Evolutionary conservation across 92 coral and sea anemone species (phyloP).

Genomic region (Zoanthus gigantus): DNA sequence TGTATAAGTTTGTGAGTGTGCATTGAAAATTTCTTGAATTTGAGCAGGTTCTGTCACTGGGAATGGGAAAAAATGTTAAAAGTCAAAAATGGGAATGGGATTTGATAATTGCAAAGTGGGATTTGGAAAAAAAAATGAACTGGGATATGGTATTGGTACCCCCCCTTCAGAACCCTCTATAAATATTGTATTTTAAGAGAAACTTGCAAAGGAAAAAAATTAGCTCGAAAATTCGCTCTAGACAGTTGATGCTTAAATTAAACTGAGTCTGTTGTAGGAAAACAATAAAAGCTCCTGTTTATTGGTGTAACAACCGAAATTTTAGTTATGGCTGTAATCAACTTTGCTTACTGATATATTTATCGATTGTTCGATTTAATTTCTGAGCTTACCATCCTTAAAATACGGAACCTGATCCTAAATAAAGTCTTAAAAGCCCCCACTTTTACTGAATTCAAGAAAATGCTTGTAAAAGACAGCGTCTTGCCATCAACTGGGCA

Average conservation of each 20-base stretch:
- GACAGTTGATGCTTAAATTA: too few relatives aligned
- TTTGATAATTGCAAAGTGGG: too few relatives aligned
- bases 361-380: background rate
- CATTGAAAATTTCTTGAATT: too few relatives aligned
- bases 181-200: background rate
- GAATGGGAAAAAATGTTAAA: too few relatives aligned
- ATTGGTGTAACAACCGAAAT: background rate
- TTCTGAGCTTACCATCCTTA: slow-evolving; percentile 8
- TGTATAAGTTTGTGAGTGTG: too few relatives aligned
- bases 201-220: background rate
- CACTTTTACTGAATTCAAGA: background rate
- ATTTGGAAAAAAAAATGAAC: too few relatives aligned
- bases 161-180: background rate
- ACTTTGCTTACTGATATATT: too few relatives aligned
- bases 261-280: background rate
- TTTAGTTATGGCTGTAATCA: too few relatives aligned
- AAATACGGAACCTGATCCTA: background rate
- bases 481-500: slow-evolving; percentile 26
- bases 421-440: slow-evolving; percentile 19
- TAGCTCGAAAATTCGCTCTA: background rate
- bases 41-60: too few relatives aligned
- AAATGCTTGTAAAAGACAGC: background rate
- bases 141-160: too few relatives aligned
- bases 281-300: background rate
- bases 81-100: too few relatives aligned